phyloP scores from a whole-genome alignment of 1,140 invertebrate species.

The Ruditapes philippinarum region DNA sequence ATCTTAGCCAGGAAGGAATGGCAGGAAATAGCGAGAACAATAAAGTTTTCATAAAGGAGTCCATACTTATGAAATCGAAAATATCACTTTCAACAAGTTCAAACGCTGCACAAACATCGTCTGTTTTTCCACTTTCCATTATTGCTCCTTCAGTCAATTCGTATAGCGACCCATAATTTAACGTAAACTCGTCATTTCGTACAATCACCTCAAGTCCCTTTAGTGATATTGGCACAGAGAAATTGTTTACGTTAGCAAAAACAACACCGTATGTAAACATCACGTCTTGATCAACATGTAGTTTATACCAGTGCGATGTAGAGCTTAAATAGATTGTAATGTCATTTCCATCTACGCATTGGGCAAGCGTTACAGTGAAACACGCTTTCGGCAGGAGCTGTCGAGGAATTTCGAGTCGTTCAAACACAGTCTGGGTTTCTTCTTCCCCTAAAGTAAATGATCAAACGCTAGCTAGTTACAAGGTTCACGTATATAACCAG shows the following conservation, averaged over 20 bases:
- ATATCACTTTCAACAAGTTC: conserved; percentile 26
- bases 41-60: conserved; percentile 35
- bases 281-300: not conserved
- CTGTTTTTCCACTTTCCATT: not conserved
- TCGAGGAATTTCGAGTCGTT: not conserved
- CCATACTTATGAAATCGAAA: not conserved
- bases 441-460: not conserved
- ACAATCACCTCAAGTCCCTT: not conserved
- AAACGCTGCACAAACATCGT: not conserved
- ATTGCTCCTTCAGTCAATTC: not conserved
- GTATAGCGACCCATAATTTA: not conserved
- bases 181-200: not conserved
- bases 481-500: not conserved
- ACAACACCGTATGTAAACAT: conserved; percentile 26
- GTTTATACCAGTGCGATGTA: not conserved
- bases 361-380: not conserved
- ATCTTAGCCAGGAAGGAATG: conserved; percentile 19
- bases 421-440: not conserved
- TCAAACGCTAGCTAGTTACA: not conserved
- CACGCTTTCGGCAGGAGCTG: not conserved
- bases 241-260: conserved; percentile 19
- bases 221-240: conserved; percentile 33
- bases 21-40: not conserved
- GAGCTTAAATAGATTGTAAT: not conserved
- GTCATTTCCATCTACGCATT: not conserved